These are phyloP conservation scores for Carabus problematicus DNA, from an alignment of 2,888 invertebrate species.

Conservation along the genomic window DNA sequence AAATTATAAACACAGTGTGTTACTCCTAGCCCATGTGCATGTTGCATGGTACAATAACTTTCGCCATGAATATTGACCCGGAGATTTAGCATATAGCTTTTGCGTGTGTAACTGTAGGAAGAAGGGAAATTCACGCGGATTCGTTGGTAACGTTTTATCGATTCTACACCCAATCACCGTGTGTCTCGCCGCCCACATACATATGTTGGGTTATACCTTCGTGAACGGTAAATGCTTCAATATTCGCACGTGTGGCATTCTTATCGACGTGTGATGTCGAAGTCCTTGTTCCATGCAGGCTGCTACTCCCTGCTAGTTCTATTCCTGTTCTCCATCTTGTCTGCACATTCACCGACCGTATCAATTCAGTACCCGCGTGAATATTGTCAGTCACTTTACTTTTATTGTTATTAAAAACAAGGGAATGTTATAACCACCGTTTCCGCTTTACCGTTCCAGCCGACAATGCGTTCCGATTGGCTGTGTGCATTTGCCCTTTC, in stretches of 20 bases:
- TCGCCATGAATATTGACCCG: too few relatives aligned
- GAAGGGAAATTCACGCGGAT: too few relatives aligned
- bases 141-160: background rate
- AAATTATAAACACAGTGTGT: too few relatives aligned
- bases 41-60: too few relatives aligned
- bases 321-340: slow-evolving; percentile 20
- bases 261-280: background rate
- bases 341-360: background rate
- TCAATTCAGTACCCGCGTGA: slow-evolving; percentile 13
- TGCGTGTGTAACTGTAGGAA: too few relatives aligned
- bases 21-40: too few relatives aligned
- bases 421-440: slow-evolving; percentile 30
- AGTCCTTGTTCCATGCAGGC: slow-evolving; percentile 2
- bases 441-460: slow-evolving; percentile 5
- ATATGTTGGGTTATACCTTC: slow-evolving; percentile 7
- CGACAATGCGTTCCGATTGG: slow-evolving; percentile 36
- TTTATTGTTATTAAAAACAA: slow-evolving; percentile 42
- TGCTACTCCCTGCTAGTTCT: background rate
- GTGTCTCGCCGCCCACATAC: slow-evolving; percentile 18
- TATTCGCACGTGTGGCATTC: slow-evolving; percentile 30
- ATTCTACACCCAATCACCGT: background rate
- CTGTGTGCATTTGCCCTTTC: slow-evolving; percentile 19
- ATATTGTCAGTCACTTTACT: slow-evolving; percentile 41
- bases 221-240: slow-evolving; percentile 35
- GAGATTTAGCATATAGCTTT: too few relatives aligned